Evolutionary conservation across 2,888 invertebrate species (phyloP), one percentile per base, ranked within the genome.

Genomic region (Chrysotoxum bicinctum): DNA sequence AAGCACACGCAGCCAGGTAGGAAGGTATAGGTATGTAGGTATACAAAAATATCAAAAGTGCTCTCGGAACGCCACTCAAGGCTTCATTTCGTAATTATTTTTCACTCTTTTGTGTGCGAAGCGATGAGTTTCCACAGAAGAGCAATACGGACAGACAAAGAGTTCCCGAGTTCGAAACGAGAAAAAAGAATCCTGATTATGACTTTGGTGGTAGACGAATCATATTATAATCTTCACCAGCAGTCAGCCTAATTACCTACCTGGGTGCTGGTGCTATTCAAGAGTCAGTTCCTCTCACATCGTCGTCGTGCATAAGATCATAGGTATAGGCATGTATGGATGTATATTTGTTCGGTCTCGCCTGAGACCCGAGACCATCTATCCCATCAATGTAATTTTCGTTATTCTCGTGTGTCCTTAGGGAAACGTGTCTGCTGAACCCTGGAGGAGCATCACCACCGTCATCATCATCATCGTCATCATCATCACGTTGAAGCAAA

Each of bases 81-180:
- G 68, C 68, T 73, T 83, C 62, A 83, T 83, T 83, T 73, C 78
- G 82, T 83, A 77, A 83, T 83, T 83, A 78, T 68, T 72, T 66
- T 72, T 77, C 76, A 70, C 69, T 32, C 64, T 64, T 35, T 69
- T 54, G 62, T 68, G 79, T 52, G 52, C 6, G 52, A 52, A 12
- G 52, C 32, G 62, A 26, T 52, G 50, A 40, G 37, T 40, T 26
- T 62, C 12, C 32, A 21, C n/a, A 12, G 30, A 54, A 56, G 21
- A 48, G 14, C 14, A 50, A 45, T 5, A 30, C 14, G 23, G 23
- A 62, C 54, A 21, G 54, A 48, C 50, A n/a, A n/a, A n/a, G 9
- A 35, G 58, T 50, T 50, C 10, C 45, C 30, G 45, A 43, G 16
- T 62, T 62, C 16, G 32, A 64, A 16, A 12, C 16, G 16, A 66